Evolutionary conservation across 2,113 vertebrate species (phyloP), one percentile per base, ranked within the genome.

Genomic region (Lepus europaeus): DNA sequence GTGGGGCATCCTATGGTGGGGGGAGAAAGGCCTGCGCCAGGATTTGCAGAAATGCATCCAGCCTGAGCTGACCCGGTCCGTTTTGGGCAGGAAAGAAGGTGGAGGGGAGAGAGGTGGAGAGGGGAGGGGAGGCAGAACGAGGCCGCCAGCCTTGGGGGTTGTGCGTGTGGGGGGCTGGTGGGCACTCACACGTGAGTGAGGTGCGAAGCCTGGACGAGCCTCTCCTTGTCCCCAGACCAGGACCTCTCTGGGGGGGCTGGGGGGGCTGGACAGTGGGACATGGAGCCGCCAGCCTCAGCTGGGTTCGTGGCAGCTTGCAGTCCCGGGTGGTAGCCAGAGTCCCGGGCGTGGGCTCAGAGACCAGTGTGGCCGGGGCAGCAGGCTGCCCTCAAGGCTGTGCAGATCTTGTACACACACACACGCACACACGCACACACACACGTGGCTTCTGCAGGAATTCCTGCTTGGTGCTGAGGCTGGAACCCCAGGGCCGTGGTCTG

Each of bases 391-490:
- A 45, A 89, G 56, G 69, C 33, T 33, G 27, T 17, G 12, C 2
- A 39, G 33, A 77, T 33, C 12, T 61, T 74, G 27, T 7, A 14
- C 56, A 59, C 56, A 59, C 19, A 59, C 13, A 59, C 56, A 59
- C 56, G 4, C 56, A 59, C 56, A 59, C 19, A 59, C 56, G 4
- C 56, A 59, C 56, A 59, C 56, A 45, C 45, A 45, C 9, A 4
- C 17, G 31, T 59, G 63, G 56, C 74, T 93, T 96, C 87, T 82
- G 56, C 74, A 49, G 29, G 36, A 85, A 36, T 66, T 94, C 91
- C 23, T 61, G 36, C 45, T 76, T 79, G 56, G 14, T 6, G 56
- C 56, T 59, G 19, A 59, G 56, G 56, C 72, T 72, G 6, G 33
- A 77, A 61, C 33, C 64, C 64, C 13, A 51, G 45, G 61, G 8